Evolutionary conservation across 2,888 invertebrate genomes (phyloP).

Genomic region (Meliscaeva auricollis): DNA sequence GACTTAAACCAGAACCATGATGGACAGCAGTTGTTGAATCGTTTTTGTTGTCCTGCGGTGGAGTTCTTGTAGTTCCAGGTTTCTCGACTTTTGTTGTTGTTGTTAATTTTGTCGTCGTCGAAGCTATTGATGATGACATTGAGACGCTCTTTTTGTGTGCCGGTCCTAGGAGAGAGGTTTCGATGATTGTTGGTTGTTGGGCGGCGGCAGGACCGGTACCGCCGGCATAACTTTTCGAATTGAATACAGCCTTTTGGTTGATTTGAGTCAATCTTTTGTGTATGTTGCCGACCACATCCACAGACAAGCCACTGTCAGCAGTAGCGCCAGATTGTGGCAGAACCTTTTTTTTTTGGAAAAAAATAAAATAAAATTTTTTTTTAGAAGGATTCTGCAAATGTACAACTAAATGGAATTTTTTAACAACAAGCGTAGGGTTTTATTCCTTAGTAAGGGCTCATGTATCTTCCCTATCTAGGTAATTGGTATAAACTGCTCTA

Average conservation of each 20-base stretch:
- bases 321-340: conserved; percentile 82
- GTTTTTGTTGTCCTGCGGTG: conserved; percentile 71
- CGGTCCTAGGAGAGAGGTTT: conserved; percentile 82
- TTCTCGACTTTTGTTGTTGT: conserved; percentile 44
- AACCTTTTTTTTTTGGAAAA: conserved; percentile 68
- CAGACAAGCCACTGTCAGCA: conserved; percentile 85
- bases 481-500: too few relatives aligned
- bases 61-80: conserved; percentile 33
- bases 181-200: conserved; percentile 81
- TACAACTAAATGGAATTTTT: too few relatives aligned
- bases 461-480: too few relatives aligned
- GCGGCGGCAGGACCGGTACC: conserved; percentile 79
- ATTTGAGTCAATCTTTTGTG: conserved; percentile 78
- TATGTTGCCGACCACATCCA: conserved; percentile 83
- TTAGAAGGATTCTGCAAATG: too few relatives aligned
- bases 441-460: too few relatives aligned
- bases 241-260: conserved; percentile 82
- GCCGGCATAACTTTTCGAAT: conserved; percentile 77
- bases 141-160: conserved; percentile 80
- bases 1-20: conserved; percentile 85
- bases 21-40: conserved; percentile 72
- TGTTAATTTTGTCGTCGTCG: conserved; percentile 79
- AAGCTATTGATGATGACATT: conserved; percentile 83
- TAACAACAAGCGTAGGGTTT: too few relatives aligned
- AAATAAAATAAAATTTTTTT: too few relatives aligned